Evolutionary conservation across 2,797 vertebrate species (phyloP).

Genomic region (Hoplostethus mediterraneus): DNA sequence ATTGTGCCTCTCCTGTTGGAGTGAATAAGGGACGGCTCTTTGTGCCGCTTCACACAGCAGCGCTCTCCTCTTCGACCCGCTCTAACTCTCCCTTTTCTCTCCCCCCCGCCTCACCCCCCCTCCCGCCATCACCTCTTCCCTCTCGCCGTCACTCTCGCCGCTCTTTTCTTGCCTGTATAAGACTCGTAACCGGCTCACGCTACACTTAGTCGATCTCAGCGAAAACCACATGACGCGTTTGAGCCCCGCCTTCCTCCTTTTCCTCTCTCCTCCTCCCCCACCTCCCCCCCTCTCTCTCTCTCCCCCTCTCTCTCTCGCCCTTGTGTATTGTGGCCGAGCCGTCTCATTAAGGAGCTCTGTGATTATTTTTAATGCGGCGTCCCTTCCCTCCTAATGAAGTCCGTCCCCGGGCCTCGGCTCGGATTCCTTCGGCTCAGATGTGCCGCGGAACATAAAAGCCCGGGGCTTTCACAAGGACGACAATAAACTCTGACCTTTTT

Average conservation of each 20-base stretch:
- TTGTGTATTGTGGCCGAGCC: conserved; percentile 15
- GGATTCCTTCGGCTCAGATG: background rate
- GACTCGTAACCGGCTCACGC: conserved; percentile 41
- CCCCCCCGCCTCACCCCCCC: background rate
- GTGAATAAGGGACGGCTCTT: conserved; percentile 65
- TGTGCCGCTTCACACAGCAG: conserved; percentile 46
- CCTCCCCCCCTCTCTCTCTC: background rate
- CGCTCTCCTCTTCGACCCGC: conserved; percentile 53
- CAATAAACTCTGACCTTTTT: conserved; percentile 65
- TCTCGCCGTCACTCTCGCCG: conserved; percentile 34
- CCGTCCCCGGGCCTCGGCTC: conserved; percentile 4
- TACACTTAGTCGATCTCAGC: background rate
- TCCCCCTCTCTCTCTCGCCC: background rate
- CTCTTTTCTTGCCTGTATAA: conserved; percentile 33
- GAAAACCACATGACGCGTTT: background rate
- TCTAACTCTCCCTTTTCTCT: conserved; percentile 14
- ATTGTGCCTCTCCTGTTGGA: conserved; percentile 65
- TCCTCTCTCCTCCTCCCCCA: background rate
- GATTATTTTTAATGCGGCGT: conserved; percentile 55
- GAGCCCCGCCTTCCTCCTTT: background rate
- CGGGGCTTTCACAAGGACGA: conserved; percentile 24
- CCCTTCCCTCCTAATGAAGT: conserved; percentile 32
- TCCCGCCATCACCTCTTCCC: conserved; percentile 14
- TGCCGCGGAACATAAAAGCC: conserved; percentile 28
- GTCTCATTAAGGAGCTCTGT: conserved; percentile 53